Evolutionary conservation across 1,140 invertebrate species (phyloP), one percentile per base, ranked within the genome.

Genomic region (Glossosoma conforme): DNA sequence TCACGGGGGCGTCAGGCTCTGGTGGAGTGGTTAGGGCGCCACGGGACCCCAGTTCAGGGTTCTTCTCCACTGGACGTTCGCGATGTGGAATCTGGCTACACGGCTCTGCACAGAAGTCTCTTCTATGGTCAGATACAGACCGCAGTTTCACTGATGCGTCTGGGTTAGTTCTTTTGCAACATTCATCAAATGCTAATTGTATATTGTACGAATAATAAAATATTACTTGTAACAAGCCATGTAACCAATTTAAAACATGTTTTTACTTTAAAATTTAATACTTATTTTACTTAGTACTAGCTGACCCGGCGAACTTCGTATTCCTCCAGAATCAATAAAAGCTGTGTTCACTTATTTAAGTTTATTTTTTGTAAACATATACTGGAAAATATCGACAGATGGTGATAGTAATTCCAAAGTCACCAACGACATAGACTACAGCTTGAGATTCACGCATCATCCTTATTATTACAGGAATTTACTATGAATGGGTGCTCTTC

Each of bases 11-110:
- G 81, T 49, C 60, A 64, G 28, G 63, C 76, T 38, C 66, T 87
- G 13, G 75, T 84, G 46, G 74, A 81, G 59, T 89, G 86, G 86
- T 65, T 90, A 2, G 52, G 85, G 2, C 61, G 63, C 3, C 72
- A 77, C 33, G 78, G 77, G 1, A 13, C 47, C 18, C 10, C 24
- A 33, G 49, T 15, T 15, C 37, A 46, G 3, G 46, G 42, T 10
- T 1, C 20, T 2, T 19, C 44, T 14, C 77, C 82, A 60, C 60
- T 83, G 1, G 82, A 85, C 67, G 66, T 67, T 0, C 77, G 77
- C 56, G 86, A 89, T 65, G 53, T 62, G 1, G 86, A 88, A 65
- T 88, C 85, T 15, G 84, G 84, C 0, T 88, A 85, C 67, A 87
- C 86, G 11, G 74, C 86, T 0, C 65, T 89, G 13, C 87, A 90